phyloP scores from a whole-genome alignment of 1,140 invertebrate genomes.

The Triops longicaudatus region DNA sequence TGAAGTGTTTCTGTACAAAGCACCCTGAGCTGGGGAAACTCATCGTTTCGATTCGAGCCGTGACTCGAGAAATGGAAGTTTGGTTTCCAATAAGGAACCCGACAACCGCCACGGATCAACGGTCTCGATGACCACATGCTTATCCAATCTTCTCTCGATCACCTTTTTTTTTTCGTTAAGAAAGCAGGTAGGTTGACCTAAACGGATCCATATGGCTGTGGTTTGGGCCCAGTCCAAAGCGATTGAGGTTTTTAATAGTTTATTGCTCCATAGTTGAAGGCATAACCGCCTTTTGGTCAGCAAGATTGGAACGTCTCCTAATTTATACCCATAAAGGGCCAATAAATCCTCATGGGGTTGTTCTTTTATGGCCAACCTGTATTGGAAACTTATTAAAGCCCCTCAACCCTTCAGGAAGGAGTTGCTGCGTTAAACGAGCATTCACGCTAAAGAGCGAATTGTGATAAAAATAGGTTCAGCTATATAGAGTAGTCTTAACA shows the following conservation, averaged over 20 bases:
- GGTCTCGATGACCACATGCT: constrained; percentile 10
- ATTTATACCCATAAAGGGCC: constrained; percentile 1
- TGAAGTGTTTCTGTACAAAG: no score
- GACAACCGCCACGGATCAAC: neutral
- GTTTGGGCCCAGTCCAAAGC: no score
- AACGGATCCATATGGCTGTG: no score
- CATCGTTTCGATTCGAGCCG: neutral
- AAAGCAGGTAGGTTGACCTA: neutral
- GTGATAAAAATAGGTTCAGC: neutral
- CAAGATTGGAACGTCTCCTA: neutral
- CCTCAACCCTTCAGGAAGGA: neutral
- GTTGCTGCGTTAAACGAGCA: no score
- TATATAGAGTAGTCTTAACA: no score
- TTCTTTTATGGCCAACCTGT: neutral
- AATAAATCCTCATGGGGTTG: neutral
- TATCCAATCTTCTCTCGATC: neutral
- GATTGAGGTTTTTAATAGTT: neutral
- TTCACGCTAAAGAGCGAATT: neutral
- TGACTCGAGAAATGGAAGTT: neutral
- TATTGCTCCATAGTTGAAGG: neutral
- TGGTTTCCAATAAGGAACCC: neutral
- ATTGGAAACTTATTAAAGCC: neutral
- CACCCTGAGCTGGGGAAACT: neutral
- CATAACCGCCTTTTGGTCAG: constrained; percentile 14
- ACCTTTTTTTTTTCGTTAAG: neutral